Evolutionary conservation across 2,888 invertebrate genomes (phyloP), one percentile per base, ranked within the genome.

Genomic region (Gymnoscelis rufifasciata): DNA sequence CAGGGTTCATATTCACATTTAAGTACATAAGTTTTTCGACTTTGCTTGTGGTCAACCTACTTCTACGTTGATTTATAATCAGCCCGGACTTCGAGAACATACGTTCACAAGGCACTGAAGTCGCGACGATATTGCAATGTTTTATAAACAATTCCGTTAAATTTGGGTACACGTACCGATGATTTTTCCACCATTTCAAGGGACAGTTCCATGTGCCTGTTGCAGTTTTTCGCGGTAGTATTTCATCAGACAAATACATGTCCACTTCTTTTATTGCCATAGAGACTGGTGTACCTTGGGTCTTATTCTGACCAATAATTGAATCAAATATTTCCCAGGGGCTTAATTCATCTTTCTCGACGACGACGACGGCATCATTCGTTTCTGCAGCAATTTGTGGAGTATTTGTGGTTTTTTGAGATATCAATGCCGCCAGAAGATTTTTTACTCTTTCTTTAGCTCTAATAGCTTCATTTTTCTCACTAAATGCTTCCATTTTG

Each of bases 231-330:
- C 53, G 24, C 6, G 54, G 56, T 27, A 58, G 11, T 2, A 56
- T 10, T 3, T 56, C 56, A 29, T 56, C 54, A 19, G 39, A 19
- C 2, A 50, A 30, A 35, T 57, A 60, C 46, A 47, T 54, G 13
- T 58, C 51, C 10, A 57, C 44, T 30, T 60, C 56, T 33, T 51
- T 52, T n/a, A 57, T 58, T 3, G 55, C 56, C 23, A 31, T 49
- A 13, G 60, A 53, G 3, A 52, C 47, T n/a, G 54, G 54, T 27
- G 54, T 56, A 28, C 57, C 56, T 41, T 30, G 40, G 33, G 35
- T 42, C 26, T 28, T 24, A 8, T 14, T 41, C 3, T 50, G 31
- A 7, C 15, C 35, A n/a, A 27, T 7, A 52, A 35, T 15, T 46
- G 37, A 7, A 12, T 59, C 52, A 48, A 59, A 57, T 33, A 54